Evolutionary conservation across 2,113 vertebrate species (phyloP).

Genomic region (Eurystomus gularis): DNA sequence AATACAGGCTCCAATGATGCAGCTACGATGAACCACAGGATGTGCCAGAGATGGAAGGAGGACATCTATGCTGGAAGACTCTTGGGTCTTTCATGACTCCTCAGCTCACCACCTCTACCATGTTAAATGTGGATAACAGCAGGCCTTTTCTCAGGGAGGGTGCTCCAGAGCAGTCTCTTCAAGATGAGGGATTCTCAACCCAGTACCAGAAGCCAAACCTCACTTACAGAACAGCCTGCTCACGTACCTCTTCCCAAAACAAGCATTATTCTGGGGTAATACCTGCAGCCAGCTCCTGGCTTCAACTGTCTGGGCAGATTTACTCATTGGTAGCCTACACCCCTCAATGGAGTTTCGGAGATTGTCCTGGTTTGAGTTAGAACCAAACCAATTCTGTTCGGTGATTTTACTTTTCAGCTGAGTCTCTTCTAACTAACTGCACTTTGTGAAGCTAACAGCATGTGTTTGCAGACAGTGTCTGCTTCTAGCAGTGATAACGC

Average conservation of each 20-base stretch:
- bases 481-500: too few species aligned
- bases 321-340: not conserved
- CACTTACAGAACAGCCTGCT: not conserved
- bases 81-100: not conserved
- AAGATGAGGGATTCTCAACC: not conserved
- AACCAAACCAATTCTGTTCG: too few species aligned
- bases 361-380: too few species aligned
- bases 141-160: not conserved
- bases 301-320: not conserved
- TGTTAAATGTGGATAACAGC: not conserved
- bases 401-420: too few species aligned
- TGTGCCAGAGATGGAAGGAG: not conserved
- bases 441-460: too few species aligned
- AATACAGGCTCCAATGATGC: not conserved
- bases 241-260: rapidly evolving
- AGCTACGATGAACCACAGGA: not conserved
- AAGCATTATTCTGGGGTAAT: not conserved
- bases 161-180: not conserved
- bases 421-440: too few species aligned
- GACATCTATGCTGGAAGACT: not conserved
- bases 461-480: too few species aligned
- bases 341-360: rapidly evolving
- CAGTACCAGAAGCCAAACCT: not conserved
- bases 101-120: not conserved
- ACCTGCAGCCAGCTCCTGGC: not conserved